Percentiles rank a stretch among this genome's conserved stretches.
Evolutionary conservation across 2,797 vertebrate genomes (phyloP).

Genomic region (Enteromius afrohamiltoni): DNA sequence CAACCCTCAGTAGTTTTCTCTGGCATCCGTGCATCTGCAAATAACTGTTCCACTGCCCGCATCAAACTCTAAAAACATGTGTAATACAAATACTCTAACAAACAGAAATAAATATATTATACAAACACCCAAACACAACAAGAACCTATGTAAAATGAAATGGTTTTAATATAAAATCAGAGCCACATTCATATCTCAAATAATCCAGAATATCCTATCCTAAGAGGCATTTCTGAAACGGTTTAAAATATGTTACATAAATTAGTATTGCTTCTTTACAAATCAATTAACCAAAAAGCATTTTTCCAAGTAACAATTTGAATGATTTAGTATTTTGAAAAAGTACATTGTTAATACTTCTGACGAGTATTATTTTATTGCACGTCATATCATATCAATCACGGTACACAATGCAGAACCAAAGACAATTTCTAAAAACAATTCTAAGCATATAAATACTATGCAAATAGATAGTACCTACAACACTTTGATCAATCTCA

Average conservation of each 20-base stretch:
- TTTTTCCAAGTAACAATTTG: not conserved
- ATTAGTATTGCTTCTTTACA: not conserved
- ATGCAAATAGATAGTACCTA: not conserved
- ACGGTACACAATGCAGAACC: not conserved
- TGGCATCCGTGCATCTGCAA: conserved; percentile 40
- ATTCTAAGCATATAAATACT: not conserved
- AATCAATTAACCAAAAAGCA: not conserved
- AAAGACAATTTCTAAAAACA: not conserved
- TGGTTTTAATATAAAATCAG: not conserved
- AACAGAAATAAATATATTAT: not conserved
- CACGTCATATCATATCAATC: not conserved
- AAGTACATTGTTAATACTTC: not conserved
- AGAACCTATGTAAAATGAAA: not conserved
- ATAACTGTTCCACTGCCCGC: not conserved
- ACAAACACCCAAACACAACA: not conserved
- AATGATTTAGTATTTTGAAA: not conserved
- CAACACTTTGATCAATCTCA: not conserved
- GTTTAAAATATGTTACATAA: not conserved
- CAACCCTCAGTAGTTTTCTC: conserved; percentile 25
- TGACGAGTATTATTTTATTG: not conserved
- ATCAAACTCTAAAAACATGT: not conserved
- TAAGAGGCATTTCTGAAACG: not conserved
- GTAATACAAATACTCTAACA: not conserved
- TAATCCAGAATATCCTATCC: not conserved
- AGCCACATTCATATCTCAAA: not conserved